Evolutionary conservation across 2,888 invertebrate species (phyloP).

Genomic region (Merodon equestris): DNA sequence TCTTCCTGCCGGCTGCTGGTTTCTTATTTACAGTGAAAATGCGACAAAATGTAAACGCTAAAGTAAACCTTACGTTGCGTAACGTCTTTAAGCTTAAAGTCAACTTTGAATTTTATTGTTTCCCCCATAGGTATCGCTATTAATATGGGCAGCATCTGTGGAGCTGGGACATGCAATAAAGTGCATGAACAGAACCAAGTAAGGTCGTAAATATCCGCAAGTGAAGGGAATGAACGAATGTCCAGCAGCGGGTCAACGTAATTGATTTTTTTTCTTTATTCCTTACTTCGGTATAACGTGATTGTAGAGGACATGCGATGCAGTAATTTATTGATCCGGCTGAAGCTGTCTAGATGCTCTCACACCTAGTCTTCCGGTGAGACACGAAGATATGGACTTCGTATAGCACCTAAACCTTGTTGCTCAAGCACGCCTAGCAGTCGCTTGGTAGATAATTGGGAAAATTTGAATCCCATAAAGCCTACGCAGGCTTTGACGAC

Average conservation of each 20-base stretch:
- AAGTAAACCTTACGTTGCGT: not conserved
- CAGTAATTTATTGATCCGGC: no score
- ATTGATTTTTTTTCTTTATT: conserved; percentile 32
- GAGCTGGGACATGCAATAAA: conserved; percentile 41
- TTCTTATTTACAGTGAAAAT: conserved; percentile 1
- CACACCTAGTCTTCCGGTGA: no score
- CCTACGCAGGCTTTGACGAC: no score
- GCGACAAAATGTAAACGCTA: not conserved
- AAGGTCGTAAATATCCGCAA: conserved; percentile 51
- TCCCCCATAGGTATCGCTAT: conserved; percentile 22
- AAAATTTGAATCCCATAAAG: no score
- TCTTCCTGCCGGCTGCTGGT: not conserved
- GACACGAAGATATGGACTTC: no score
- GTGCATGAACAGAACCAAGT: conserved; percentile 13
- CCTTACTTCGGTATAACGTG: not conserved
- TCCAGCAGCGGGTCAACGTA: conserved; percentile 39
- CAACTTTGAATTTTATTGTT: conserved; percentile 55
- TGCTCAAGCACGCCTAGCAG: no score
- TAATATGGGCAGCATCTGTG: conserved; percentile 42
- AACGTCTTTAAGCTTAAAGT: conserved; percentile 56
- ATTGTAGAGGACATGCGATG: no score
- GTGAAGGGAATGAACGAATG: conserved; percentile 52
- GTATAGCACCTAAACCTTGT: no score
- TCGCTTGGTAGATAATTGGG: no score
- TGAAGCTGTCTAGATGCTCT: no score